phyloP scores from a whole-genome alignment of 2,797 vertebrate genomes.

The Acrossocheilus wenchowensis region DNA sequence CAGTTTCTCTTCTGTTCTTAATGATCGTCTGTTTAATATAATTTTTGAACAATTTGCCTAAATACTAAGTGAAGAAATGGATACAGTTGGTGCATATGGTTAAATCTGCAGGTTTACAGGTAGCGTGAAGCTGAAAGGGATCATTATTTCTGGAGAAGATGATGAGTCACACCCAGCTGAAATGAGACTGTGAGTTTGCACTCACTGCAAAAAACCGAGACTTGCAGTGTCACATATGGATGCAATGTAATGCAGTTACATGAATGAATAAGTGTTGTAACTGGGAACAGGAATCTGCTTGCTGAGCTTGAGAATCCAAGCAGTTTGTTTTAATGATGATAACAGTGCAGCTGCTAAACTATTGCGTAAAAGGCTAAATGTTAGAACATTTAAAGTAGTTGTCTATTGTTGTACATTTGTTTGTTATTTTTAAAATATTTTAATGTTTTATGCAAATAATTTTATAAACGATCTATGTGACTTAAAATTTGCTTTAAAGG shows the following conservation, averaged over 20 bases:
- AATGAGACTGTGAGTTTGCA: conserved; percentile 88
- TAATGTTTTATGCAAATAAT: neutral
- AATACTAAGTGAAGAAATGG: neutral
- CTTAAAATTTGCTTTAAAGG: neutral
- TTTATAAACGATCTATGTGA: neutral
- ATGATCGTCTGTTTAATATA: neutral
- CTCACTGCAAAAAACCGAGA: neutral
- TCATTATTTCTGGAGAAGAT: conserved; percentile 92
- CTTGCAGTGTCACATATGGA: neutral
- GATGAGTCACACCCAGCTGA: conserved; percentile 90
- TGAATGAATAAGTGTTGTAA: neutral
- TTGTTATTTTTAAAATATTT: neutral
- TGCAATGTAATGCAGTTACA: neutral
- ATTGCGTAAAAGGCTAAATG: neutral
- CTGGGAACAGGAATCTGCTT: conserved; percentile 75
- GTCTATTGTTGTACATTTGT: neutral
- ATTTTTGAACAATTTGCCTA: neutral
- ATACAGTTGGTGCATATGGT: neutral
- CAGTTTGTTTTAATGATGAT: neutral
- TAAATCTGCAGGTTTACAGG: conserved; percentile 88
- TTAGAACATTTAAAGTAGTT: neutral
- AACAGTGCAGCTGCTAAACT: neutral
- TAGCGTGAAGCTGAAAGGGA: conserved; percentile 92
- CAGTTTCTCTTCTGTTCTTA: neutral
- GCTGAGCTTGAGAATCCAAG: conserved; percentile 93